These are phyloP conservation scores for Neocrepidodera transversa DNA, from an alignment of 2,888 invertebrate species.

Conservation along the genomic window DNA sequence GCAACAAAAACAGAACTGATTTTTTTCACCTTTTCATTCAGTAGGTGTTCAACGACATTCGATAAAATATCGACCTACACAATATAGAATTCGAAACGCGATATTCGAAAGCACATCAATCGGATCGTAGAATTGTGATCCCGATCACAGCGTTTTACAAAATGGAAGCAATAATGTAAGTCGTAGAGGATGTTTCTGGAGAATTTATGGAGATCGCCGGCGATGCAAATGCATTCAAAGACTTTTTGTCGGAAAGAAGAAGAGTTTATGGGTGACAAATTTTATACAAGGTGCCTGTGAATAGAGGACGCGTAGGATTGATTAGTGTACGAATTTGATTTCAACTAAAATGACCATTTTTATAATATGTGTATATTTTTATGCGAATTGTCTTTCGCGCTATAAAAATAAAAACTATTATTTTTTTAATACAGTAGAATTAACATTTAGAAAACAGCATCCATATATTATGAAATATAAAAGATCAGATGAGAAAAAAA, in stretches of 20 bases:
- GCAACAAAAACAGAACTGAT: too few species aligned
- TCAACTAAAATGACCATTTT: too few species aligned
- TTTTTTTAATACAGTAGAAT: too few species aligned
- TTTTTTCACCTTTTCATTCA: not conserved
- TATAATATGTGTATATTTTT: too few species aligned
- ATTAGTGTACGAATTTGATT: too few species aligned
- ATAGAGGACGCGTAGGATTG: conserved; percentile 2
- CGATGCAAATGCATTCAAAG: conserved; percentile 38
- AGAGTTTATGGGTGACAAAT: conserved; percentile 30
- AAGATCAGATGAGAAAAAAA: conserved; percentile 14
- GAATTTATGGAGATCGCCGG: conserved; percentile 34
- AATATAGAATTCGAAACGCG: conserved; percentile 30
- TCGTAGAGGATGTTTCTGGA: conserved; percentile 39
- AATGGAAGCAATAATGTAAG: conserved; percentile 51
- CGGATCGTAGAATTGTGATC: conserved; percentile 40
- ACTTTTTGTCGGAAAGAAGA: conserved; percentile 30
- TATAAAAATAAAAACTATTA: too few species aligned
- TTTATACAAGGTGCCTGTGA: conserved; percentile 26
- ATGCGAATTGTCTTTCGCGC: too few species aligned
- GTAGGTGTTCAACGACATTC: conserved; percentile 15
- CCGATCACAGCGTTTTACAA: conserved; percentile 44
- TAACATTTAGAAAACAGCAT: too few species aligned
- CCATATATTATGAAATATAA: not conserved
- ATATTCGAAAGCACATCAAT: conserved; percentile 40
- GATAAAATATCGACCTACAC: conserved; percentile 32